phyloP scores from a whole-genome alignment of 1,140 invertebrate genomes.

The Nasonia vitripennis region DNA sequence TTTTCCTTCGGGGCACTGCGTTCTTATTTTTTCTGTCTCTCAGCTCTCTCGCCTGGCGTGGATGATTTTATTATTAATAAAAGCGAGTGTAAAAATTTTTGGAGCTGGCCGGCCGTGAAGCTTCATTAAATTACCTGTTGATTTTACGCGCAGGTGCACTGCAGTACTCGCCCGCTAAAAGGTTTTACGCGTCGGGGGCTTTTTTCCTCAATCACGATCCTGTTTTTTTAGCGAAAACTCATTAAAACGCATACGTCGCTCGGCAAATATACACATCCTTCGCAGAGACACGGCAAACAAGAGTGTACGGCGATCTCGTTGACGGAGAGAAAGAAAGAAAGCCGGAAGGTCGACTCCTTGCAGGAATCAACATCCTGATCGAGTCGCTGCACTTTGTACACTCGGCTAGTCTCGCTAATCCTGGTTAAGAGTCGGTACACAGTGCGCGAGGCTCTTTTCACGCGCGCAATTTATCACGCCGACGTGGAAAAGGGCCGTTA shows the following conservation, averaged over 20 bases:
- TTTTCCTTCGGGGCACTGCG: not conserved
- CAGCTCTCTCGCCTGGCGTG: not conserved
- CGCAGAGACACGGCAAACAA: no score
- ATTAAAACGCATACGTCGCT: not conserved
- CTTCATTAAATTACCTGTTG: no score
- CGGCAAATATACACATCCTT: no score
- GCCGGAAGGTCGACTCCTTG: not conserved
- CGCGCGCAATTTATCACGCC: constrained; percentile 53
- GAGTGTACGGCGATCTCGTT: no score
- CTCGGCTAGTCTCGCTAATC: constrained; percentile 22
- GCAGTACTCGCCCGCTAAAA: not conserved
- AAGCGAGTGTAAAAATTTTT: not conserved
- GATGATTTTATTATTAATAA: constrained; percentile 28
- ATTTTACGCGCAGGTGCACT: no score
- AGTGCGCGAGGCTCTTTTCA: constrained; percentile 56
- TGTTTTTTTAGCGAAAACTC: not conserved
- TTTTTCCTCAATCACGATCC: no score
- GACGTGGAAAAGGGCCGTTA: not conserved
- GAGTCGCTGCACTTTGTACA: not conserved
- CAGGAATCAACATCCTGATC: not conserved
- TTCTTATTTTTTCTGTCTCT: not conserved
- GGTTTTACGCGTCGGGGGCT: no score
- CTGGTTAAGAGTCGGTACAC: constrained; percentile 19
- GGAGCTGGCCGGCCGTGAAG: not conserved
- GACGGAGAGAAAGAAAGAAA: no score